Evolutionary conservation across 1,140 invertebrate genomes (phyloP), one percentile per base, ranked within the genome.

Genomic region (Aradophagus sp.): DNA sequence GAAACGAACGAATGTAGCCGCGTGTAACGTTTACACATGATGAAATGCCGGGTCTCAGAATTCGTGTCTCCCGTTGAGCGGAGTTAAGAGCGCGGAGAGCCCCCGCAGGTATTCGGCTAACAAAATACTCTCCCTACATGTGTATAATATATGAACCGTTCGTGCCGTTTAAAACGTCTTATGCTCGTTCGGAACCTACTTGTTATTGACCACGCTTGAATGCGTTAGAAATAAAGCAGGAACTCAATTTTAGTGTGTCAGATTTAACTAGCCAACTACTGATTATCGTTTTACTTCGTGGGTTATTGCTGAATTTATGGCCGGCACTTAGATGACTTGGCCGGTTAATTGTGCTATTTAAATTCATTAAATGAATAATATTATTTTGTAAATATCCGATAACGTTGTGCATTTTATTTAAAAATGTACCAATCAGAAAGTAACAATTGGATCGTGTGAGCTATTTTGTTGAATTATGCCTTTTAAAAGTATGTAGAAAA

Each of bases 51-150:
- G 61, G 56, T 42, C 42, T 19, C 56, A 62, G 50, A 67, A 73
- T 73, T 73, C 69, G 69, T 73, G 69, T 73, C 69, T 62, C 69
- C 69, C 69, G 69, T 61, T 47, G 69, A 67, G 69, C 48, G 20
- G 58, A 66, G 53, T 73, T 72, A 72, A 56, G 69, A 72, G 61
- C 52, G 48, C 62, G 29, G 62, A 50, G 70, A 63, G 70, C 70
- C 70, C 70, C 70, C 62, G 70, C 70, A 58, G 70, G 62, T 73
- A 73, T 73, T 73, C 62, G 62, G 58, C 62, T 67, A 55, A 53
- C 47, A 62, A 63, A 73, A 73, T 73, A 73, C 56, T 45, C 58
- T 55, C 39, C 16, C 62, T 41, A 34, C 56, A 29, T 35, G 19
- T 36, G 15, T 55, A 56, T 73, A 67, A 59, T 68, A 67, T 73